Conservation (phyloP, 2,113 vertebrate genomes). For the Megaceryle maxima region DNA sequence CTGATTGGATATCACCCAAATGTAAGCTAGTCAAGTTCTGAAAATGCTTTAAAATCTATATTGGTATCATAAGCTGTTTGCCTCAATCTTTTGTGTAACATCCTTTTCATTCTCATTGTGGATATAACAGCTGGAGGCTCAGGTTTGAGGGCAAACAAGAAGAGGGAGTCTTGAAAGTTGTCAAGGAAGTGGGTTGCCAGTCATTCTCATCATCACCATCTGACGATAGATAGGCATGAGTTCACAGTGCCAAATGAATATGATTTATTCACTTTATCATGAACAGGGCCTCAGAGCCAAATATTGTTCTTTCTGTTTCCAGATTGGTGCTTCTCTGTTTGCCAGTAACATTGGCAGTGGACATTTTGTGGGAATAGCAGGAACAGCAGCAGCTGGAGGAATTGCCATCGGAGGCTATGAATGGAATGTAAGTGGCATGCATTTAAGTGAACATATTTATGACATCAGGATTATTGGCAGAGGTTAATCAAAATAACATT, state of each 20-base stretch:
- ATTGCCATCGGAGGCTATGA: slow-evolving; percentile 90
- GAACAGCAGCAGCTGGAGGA: slow-evolving; percentile 85
- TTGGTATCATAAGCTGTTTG: not conserved
- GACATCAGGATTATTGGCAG: not conserved
- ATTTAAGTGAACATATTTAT: not conserved
- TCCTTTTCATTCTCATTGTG: not conserved
- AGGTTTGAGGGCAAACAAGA: not conserved
- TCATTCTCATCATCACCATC: not conserved
- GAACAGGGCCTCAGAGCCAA: not conserved
- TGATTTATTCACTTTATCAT: not conserved
- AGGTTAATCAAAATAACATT: not conserved
- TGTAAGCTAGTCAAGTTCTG: not conserved
- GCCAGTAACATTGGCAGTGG: slow-evolving; percentile 96
- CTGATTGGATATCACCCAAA: not conserved
- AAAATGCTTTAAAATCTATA: not conserved
- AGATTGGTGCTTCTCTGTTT: slow-evolving; percentile 96
- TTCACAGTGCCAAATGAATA: not conserved
- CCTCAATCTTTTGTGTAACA: not conserved
- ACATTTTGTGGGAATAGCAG: slow-evolving; percentile 94
- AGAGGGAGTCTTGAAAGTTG: not conserved
- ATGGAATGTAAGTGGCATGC: slow-evolving; percentile 86
- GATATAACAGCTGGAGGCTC: not conserved
- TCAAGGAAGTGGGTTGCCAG: not conserved
- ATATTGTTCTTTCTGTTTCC: slow-evolving; percentile 28
- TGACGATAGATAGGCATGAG: not conserved